These are phyloP conservation scores for Crocodylus rhombifer DNA, from an alignment of 2,797 vertebrate genomes.

Conservation along the genomic window DNA sequence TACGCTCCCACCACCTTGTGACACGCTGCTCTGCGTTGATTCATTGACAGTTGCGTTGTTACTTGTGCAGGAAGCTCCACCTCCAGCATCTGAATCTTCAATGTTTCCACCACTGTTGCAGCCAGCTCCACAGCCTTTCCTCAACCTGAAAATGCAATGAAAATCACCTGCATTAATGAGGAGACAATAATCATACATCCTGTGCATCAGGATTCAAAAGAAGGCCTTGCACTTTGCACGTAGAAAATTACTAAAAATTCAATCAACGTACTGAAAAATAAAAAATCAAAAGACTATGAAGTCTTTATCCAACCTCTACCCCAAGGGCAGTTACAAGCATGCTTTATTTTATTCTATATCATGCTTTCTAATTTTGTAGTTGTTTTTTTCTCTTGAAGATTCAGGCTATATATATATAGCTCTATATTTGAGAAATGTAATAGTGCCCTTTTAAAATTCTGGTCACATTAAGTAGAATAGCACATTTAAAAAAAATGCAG, in stretches of 20 bases:
- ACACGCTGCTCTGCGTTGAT: conserved; percentile 86
- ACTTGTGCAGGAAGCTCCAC: conserved; percentile 90
- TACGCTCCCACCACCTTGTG: conserved; percentile 83
- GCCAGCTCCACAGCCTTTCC: conserved; percentile 97
- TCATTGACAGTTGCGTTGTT: conserved; percentile 89
- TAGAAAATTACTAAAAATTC: not conserved
- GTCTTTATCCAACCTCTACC: not conserved
- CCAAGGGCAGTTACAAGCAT: not conserved
- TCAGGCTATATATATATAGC: too few relatives aligned
- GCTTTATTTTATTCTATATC: not conserved
- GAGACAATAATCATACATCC: not conserved
- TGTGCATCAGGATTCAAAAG: not conserved
- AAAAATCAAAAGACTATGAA: too few relatives aligned
- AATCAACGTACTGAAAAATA: not conserved
- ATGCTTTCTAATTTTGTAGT: not conserved
- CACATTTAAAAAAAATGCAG: not conserved
- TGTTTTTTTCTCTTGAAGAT: not conserved
- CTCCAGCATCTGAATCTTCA: conserved; percentile 92
- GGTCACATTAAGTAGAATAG: too few relatives aligned
- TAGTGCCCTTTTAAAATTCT: too few relatives aligned
- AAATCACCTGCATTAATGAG: not conserved
- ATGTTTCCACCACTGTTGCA: conserved; percentile 99
- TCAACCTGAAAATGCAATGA: conserved; percentile 82
- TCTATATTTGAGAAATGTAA: too few relatives aligned
- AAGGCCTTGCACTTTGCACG: not conserved